These are phyloP conservation scores for Terrapene triunguis DNA, from an alignment of 2,113 vertebrate genomes.

Conservation along the genomic window DNA sequence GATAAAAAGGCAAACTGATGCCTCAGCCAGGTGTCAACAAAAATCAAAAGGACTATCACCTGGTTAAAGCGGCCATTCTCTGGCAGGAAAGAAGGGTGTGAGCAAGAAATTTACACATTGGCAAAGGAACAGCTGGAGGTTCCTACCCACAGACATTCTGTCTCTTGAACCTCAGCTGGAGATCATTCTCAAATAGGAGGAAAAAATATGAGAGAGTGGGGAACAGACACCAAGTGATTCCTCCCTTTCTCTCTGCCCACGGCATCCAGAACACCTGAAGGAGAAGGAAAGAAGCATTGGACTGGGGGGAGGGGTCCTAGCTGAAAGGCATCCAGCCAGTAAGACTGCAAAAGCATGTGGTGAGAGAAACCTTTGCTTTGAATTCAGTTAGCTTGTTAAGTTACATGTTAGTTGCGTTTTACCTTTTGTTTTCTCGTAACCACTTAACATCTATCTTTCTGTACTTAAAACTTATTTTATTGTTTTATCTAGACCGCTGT, in stretches of 20 bases:
- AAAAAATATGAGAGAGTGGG: too few species aligned
- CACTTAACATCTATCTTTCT: neutral
- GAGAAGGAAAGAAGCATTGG: neutral
- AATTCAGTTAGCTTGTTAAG: neutral
- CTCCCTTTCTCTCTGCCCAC: neutral
- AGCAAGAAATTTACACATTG: too few species aligned
- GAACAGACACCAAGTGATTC: too few species aligned
- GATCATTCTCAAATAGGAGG: too few species aligned
- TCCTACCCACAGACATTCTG: too few species aligned
- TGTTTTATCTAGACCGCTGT: neutral
- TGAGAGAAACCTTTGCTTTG: neutral
- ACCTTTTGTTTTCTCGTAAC: neutral
- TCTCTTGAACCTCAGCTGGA: too few species aligned
- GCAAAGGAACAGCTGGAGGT: too few species aligned
- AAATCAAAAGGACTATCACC: too few species aligned
- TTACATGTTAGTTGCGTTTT: neutral
- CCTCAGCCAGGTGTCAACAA: too few species aligned
- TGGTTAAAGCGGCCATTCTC: too few species aligned
- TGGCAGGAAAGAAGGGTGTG: too few species aligned
- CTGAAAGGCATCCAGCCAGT: neutral
- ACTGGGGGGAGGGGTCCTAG: neutral
- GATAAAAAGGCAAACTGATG: too few species aligned
- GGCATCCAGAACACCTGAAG: neutral
- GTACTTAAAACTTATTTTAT: neutral
- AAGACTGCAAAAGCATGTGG: neutral